Base-by-base conservation (phyloP, 1,140 invertebrate genomes). In the Bombus fervidus region DNA sequence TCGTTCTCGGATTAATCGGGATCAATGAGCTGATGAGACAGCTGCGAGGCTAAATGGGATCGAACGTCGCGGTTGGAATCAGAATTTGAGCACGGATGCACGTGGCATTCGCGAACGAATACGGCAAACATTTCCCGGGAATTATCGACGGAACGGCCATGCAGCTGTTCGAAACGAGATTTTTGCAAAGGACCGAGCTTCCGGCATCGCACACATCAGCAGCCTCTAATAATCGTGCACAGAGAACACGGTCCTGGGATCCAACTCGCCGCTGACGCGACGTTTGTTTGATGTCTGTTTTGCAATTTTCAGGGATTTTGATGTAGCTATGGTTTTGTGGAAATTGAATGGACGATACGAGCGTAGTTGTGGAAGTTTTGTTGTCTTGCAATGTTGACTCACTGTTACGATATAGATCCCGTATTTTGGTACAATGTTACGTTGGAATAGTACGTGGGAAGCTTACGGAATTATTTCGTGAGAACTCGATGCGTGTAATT, bases 11-110 rank as follows among this genome's bases (percentile, higher is more conserved):
- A 90, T 90, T 89, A 90, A 81, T 76, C 85, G 81, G 86, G 69
- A 89, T 86, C 88, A 87, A 89, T 81, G 85, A 81, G 39, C 43
- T 41, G 74, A 90, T 64, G 89, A 66, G 88, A 75, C 89, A 90
- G 88, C 88, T 90, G 88, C 62, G 82, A 41, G 69, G 69, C 79
- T 82, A 90, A 90, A 90, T 87, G 77, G 88, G 53, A 87, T 81
- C 81, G 34, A 31, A 37, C 68, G 22, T 73, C 77, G 57, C 34
- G 53, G 28, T 43, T 4, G n/a, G 4, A 59, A 41, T 62, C 77
- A 22, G 37, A 73, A 53, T 85, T 78, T 85, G 68, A 31, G 59
- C 69, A 43, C 76, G 31, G 37, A 15, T 72, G 68, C 85, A 89
- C 87, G 87, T 82, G 83, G 81, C 66, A 34, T 43, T n/a, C 28